Base-by-base conservation (phyloP, 2,797 vertebrate genomes). In the Zalophus californianus region DNA sequence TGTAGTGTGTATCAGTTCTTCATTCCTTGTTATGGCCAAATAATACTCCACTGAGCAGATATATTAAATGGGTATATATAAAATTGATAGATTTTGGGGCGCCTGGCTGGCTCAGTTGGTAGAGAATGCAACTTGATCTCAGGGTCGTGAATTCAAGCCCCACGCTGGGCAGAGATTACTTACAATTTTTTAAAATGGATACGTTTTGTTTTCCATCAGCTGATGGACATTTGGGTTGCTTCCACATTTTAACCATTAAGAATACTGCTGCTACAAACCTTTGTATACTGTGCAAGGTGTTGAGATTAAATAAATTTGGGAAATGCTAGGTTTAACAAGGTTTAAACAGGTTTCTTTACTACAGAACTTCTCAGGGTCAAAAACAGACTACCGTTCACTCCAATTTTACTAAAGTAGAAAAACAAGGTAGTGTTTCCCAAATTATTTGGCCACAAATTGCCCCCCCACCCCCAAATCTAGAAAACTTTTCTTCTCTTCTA, bases 321-420 rank as follows among this genome's bases (percentile, higher is more conserved):
- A 85, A 93, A 88, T 50, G 29, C 56, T 62, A 50, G 32, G 16
- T 56, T 95, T 48, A 88, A 58, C 77, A 94, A 79, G 66, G 38
- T 68, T 68, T 93, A 84, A 94, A 87, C 20, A 44, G 29, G 44
- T 58, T 84, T 91, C 70, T 84, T 88, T 75, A 80, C 18, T 48
- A 62, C 2, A 68, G 54, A 93, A 96, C 77, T 94, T 93, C 83
- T 89, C 23, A 77, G 48, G 66, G 64, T 85, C 70, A 94, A 87
- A 93, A 92, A 94, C 23, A 86, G 60, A 86, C 35, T 50, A 58
- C 35, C 5, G 66, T 68, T 87, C 50, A 83, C 72, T 86, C 16
- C 44, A 72, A 66, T 54, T 68, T 91, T 54, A 60, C 64, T 66
- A 20, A 44, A 86, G 32, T 29, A 13, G 15, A 95, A 54, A n/a